Conservation (phyloP, 1,140 invertebrate genomes). For the Musca domestica region DNA sequence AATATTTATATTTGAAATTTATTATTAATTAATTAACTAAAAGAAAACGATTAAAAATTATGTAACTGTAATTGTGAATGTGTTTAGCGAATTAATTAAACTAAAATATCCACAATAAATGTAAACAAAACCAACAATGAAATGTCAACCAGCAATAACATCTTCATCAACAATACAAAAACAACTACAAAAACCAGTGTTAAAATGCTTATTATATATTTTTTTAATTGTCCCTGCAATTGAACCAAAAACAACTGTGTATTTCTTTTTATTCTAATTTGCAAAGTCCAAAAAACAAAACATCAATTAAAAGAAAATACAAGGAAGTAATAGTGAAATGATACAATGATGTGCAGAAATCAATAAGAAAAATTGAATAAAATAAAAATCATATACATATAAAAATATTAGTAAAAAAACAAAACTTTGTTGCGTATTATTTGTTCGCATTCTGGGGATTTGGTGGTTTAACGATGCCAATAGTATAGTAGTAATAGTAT, state of each 20-base stretch:
- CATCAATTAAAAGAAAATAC: neutral
- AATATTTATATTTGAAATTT: conserved; percentile 6
- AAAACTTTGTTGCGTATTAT: neutral
- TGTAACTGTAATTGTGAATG: conserved; percentile 15
- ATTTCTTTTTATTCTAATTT: no score
- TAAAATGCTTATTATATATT: no score
- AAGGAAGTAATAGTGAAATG: neutral
- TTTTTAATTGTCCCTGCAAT: no score
- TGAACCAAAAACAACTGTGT: no score
- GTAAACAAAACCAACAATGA: no score
- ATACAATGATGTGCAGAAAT: conserved; percentile 1
- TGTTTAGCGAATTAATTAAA: conserved; percentile 13
- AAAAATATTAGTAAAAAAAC: neutral
- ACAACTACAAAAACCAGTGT: no score
- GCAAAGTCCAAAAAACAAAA: neutral
- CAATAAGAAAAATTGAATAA: conserved; percentile 2
- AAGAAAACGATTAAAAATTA: neutral
- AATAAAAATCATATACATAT: conserved; percentile 2
- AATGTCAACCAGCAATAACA: no score
- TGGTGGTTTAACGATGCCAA: no score
- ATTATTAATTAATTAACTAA: neutral
- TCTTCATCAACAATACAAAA: no score
- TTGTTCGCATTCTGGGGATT: no score
- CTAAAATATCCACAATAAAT: neutral
- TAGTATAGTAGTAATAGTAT: no score